A percentile compares a stretch with the other conserved stretches of the same genome.
Conservation (phyloP, 2,113 vertebrate species). For the Caracal caracal region DNA sequence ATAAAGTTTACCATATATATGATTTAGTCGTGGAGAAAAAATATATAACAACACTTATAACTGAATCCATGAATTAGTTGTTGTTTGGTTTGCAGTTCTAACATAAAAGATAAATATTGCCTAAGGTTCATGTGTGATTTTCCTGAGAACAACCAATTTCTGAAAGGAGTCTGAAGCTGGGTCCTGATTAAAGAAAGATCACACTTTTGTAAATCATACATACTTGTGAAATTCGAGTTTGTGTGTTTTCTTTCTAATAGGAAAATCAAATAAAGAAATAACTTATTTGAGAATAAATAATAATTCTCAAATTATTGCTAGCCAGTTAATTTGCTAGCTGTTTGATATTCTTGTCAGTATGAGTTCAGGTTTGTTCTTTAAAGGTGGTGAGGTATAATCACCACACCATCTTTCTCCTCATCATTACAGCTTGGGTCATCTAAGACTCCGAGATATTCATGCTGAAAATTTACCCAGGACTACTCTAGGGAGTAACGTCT, state of each 20-base stretch:
- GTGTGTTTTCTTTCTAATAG: background rate
- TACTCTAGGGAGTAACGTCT: background rate
- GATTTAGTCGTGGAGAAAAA: conserved; percentile 1
- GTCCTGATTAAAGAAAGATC: background rate
- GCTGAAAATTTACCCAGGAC: background rate
- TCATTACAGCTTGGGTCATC: background rate
- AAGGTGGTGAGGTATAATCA: background rate
- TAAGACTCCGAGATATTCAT: background rate
- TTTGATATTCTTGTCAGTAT: background rate
- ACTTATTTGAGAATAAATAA: background rate
- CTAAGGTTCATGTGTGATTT: background rate
- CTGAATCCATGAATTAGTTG: background rate
- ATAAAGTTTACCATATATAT: background rate
- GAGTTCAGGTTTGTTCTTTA: background rate
- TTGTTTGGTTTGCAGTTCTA: background rate
- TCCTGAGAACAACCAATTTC: background rate
- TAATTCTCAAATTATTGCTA: background rate
- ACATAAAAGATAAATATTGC: background rate
- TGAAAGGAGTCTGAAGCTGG: background rate
- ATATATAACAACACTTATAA: background rate
- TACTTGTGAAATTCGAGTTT: conserved; percentile 4
- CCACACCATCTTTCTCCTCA: background rate
- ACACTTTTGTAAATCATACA: background rate
- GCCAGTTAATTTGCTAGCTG: background rate
- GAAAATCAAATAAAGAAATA: background rate